These are phyloP conservation scores for Tichodroma muraria DNA, from an alignment of 2,113 vertebrate species.

Conservation along the genomic window DNA sequence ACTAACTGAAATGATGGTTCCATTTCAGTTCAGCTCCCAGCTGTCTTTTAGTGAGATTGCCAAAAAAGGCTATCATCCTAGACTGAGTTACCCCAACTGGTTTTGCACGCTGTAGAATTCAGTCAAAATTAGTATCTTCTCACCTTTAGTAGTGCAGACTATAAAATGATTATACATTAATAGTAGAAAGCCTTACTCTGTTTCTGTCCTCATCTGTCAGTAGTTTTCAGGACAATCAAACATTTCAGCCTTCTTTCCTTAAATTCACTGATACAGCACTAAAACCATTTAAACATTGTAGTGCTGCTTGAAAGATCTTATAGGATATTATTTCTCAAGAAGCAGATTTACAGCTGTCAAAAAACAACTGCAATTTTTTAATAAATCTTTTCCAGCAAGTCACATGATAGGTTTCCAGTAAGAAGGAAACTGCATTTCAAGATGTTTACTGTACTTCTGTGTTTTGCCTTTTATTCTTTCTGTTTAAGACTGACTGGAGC, in stretches of 20 bases:
- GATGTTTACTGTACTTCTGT: slow-evolving; percentile 43
- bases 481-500: neutral
- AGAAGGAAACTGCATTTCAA: slow-evolving; percentile 46
- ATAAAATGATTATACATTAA: neutral
- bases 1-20: neutral
- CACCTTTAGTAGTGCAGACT: neutral
- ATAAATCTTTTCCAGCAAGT: slow-evolving; percentile 12
- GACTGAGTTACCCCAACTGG: neutral
- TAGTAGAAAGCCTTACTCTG: neutral
- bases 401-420: slow-evolving; percentile 4
- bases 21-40: neutral
- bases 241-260: neutral
- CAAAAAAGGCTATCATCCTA: neutral
- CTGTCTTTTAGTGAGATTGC: neutral
- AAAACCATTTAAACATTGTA: neutral
- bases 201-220: neutral
- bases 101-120: neutral
- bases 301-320: neutral
- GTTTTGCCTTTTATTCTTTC: slow-evolving; percentile 15
- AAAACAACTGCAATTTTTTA: neutral
- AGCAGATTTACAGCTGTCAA: neutral
- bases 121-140: neutral
- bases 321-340: neutral
- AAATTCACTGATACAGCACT: neutral
- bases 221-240: neutral